A percentile compares a stretch with the other conserved stretches of the same genome.
Evolutionary conservation across 2,797 vertebrate genomes (phyloP).

Genomic region (Graptemys geographica): DNA sequence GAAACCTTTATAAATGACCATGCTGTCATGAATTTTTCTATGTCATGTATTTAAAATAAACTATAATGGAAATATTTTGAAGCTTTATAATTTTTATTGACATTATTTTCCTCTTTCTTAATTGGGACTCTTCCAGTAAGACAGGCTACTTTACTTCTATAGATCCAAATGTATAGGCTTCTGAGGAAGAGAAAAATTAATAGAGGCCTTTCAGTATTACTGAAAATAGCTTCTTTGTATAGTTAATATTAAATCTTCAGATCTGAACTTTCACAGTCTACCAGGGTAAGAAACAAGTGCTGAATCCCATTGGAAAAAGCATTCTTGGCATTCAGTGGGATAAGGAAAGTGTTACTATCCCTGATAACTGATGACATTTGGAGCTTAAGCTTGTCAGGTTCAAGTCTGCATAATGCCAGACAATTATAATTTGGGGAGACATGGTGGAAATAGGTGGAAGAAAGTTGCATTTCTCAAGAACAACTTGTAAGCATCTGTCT

Average conservation of each 20-base stretch:
- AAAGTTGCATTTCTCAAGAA: neutral
- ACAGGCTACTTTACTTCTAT: accelerated
- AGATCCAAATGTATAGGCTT: neutral
- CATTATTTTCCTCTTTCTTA: neutral
- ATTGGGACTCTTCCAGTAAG: neutral
- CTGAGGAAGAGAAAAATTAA: neutral
- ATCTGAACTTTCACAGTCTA: neutral
- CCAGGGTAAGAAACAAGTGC: neutral
- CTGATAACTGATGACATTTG: neutral
- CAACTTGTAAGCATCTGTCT: neutral
- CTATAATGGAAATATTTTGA: neutral
- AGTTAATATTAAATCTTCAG: neutral
- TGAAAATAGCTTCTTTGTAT: neutral
- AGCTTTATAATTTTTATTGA: neutral
- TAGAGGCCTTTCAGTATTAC: neutral
- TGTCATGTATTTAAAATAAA: neutral
- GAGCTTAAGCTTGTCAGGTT: neutral
- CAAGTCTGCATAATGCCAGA: neutral
- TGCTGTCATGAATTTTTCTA: neutral
- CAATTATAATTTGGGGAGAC: neutral
- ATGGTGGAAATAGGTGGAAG: neutral
- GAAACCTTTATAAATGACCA: neutral
- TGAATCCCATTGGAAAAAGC: neutral
- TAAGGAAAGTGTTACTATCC: neutral
- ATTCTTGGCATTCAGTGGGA: neutral